Evolutionary conservation across 2,797 vertebrate species (phyloP), one percentile per base, ranked within the genome.

Genomic region (Adrianichthys oophorus): DNA sequence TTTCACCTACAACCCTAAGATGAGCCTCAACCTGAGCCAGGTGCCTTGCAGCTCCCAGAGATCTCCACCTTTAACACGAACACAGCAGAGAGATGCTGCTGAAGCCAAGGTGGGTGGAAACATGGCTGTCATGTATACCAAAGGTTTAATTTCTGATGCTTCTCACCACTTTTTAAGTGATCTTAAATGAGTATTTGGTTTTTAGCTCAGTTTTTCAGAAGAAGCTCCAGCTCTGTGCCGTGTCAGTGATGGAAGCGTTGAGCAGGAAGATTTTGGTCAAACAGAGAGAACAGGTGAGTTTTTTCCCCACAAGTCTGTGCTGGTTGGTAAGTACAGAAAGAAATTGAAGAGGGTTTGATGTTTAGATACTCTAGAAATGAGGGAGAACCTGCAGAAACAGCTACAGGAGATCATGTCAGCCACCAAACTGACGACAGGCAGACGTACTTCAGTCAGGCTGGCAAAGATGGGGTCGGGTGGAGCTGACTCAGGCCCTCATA

Each of bases 381-480:
- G 96, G 61, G 94, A 97, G 70, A 95, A 87, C 77, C 93, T 99
- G 70, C 97, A 99, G 46, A 92, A 84, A 55, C 97, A 99, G 78
- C 92, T 99, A 16, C 95, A 98, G 82, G 97, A 97, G 91, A 94
- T 99, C 70, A 99, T 99, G 96, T 95, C 96, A 26, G 97, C 97
- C 59, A 98, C 98, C 15, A 95, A 93, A 0, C 59, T 96, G 43
- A 90, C 91, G 0, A 91, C 89, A n/a, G 93, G 90, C 2, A 93
- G 93, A 15, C 93, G 93, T 15, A 62, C 87, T 13, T 82, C 92
- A 53, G 91, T 80, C 59, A 84, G 93, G 44, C 90, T 92, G 62
- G 87, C 55, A 23, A 74, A 86, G 66, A 68, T 71, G 54, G 87
- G 83, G 18, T 90, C 89, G 0, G 76, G 72, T 1, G 87, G 90